These are phyloP conservation scores for Megastigmus dorsalis DNA, from an alignment of 2,888 invertebrate genomes.

Conservation along the genomic window DNA sequence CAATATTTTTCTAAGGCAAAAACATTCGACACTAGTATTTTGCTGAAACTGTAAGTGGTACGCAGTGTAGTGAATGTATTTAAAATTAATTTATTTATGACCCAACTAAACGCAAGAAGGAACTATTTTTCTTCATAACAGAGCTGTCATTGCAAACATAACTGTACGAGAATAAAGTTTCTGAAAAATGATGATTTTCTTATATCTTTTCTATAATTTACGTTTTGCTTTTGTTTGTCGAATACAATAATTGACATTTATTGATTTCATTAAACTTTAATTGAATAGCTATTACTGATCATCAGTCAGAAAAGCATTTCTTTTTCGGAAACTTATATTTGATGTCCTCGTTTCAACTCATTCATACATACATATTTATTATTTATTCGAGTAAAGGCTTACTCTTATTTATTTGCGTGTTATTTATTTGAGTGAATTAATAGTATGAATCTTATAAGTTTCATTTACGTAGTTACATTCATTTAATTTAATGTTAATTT, in stretches of 20 bases:
- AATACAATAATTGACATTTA: not conserved
- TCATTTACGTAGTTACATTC: conserved; percentile 8
- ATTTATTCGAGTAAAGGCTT: conserved; percentile 38
- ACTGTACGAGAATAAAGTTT: conserved; percentile 32
- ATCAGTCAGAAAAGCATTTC: conserved; percentile 26
- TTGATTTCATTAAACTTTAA: not conserved
- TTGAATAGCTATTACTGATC: too few relatives aligned
- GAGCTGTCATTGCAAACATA: conserved; percentile 8
- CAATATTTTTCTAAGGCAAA: too few relatives aligned
- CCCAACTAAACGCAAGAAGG: not conserved
- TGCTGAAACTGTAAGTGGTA: too few relatives aligned
- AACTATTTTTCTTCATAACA: not conserved
- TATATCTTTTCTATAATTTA: not conserved
- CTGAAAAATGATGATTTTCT: conserved; percentile 44
- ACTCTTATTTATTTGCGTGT: conserved; percentile 43
- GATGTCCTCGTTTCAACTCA: conserved; percentile 12
- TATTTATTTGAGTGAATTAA: conserved; percentile 54
- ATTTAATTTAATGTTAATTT: conserved; percentile 47
- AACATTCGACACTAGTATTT: too few relatives aligned
- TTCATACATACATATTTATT: conserved; percentile 21
- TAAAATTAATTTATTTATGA: conserved; percentile 11
- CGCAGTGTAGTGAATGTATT: too few relatives aligned
- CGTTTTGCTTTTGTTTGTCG: not conserved
- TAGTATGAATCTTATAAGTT: conserved; percentile 33
- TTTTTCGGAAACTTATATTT: conserved; percentile 41